Evolutionary conservation across 2,797 vertebrate genomes (phyloP).

Genomic region (Propithecus deckenii): DNA sequence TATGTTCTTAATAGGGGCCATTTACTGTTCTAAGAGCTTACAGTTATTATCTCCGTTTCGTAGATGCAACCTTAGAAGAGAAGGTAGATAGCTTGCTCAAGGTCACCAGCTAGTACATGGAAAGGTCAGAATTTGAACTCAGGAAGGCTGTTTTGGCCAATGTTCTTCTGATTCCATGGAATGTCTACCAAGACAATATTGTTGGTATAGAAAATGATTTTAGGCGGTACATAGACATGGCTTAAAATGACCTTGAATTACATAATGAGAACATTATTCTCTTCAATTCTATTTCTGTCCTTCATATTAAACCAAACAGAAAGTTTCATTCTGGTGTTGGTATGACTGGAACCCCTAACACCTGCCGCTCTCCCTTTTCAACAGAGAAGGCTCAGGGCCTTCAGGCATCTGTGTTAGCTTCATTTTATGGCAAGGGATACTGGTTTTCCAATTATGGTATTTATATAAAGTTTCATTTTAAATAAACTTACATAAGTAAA

Average conservation of each 20-base stretch:
- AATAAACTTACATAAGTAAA: constrained; percentile 40
- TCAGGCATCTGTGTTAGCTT: not conserved
- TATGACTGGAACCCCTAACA: constrained; percentile 38
- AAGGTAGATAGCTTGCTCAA: not conserved
- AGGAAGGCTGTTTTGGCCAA: not conserved
- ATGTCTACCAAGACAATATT: not conserved
- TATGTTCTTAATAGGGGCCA: not conserved
- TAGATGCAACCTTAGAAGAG: not conserved
- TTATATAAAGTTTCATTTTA: constrained; percentile 23
- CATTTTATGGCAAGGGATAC: not conserved
- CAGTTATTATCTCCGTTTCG: not conserved
- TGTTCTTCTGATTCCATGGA: not conserved
- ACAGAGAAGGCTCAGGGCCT: not conserved
- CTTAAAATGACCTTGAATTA: constrained; percentile 15
- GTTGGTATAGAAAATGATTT: not conserved
- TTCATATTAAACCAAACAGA: not conserved
- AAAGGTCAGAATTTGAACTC: not conserved
- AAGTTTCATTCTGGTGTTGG: not conserved
- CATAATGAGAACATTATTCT: constrained; percentile 13
- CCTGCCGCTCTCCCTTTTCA: not conserved
- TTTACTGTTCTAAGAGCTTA: not conserved
- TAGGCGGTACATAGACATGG: not conserved
- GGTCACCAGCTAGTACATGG: not conserved
- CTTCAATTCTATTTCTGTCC: constrained; percentile 1
- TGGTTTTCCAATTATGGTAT: not conserved